These are phyloP conservation scores for Frankliniella fusca DNA, from an alignment of 2,888 invertebrate species.

Conservation along the genomic window DNA sequence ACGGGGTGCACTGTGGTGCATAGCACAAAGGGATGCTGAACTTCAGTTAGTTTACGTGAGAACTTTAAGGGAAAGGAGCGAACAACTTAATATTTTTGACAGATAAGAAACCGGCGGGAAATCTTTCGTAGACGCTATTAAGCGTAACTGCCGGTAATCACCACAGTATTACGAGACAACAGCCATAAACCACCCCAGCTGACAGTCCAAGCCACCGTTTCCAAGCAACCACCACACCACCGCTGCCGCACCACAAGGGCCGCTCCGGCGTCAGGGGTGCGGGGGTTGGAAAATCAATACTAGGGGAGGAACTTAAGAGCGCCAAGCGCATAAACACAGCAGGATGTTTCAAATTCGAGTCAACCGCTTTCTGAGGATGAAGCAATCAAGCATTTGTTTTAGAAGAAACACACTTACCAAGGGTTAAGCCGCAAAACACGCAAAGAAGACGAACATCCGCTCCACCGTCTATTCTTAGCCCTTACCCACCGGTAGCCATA, in stretches of 20 bases:
- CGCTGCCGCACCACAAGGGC: not conserved
- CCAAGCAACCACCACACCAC: conserved; percentile 8
- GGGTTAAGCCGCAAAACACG: not conserved
- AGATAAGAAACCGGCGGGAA: not conserved
- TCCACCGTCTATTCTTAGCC: conserved; percentile 13
- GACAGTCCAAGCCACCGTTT: conserved; percentile 20
- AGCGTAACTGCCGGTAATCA: not conserved
- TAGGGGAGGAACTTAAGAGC: not conserved
- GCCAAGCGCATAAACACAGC: not conserved
- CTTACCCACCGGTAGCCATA: conserved; percentile 7
- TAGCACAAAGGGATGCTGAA: conserved; percentile 2
- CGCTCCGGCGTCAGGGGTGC: not conserved
- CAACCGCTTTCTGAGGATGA: not conserved
- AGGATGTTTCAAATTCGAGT: not conserved
- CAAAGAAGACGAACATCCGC: not conserved
- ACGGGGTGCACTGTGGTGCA: not conserved
- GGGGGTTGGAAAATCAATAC: conserved; percentile 17
- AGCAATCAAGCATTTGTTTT: not conserved
- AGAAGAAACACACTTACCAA: not conserved
- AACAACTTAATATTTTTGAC: not conserved
- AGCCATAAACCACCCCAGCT: conserved; percentile 18
- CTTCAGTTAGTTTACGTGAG: not conserved
- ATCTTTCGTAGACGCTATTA: not conserved
- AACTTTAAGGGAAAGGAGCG: not conserved
- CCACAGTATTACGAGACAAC: not conserved